phyloP scores from a whole-genome alignment of 2,888 invertebrate species.

The Tuta absoluta region DNA sequence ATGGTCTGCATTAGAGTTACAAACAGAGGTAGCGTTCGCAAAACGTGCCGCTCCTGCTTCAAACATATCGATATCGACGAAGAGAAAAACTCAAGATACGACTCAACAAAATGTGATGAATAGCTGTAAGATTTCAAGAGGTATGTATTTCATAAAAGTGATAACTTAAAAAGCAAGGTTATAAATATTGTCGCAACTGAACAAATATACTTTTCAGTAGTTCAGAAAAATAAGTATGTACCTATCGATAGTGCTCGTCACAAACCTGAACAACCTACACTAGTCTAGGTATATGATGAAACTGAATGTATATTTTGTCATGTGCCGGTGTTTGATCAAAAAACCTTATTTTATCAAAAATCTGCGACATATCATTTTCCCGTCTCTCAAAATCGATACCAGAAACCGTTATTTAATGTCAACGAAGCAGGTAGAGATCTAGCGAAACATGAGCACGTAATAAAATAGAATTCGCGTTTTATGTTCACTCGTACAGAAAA shows the following conservation, averaged over 20 bases:
- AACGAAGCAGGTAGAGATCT: slow-evolving; percentile 49
- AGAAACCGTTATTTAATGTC: slow-evolving; percentile 38
- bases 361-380: neutral
- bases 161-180: no score
- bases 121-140: no score
- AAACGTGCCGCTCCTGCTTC: slow-evolving; percentile 43
- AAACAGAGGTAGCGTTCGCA: slow-evolving; percentile 53
- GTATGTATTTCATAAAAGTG: no score
- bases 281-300: no score
- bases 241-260: no score
- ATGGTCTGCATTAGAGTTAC: slow-evolving; percentile 45
- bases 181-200: no score
- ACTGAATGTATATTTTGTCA: no score
- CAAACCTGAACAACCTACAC: no score
- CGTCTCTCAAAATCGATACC: slow-evolving; percentile 27
- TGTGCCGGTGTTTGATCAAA: no score
- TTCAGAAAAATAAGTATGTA: no score
- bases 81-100: neutral
- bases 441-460: slow-evolving; percentile 51
- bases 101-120: no score
- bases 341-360: neutral
- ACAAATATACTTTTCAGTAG: no score
- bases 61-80: slow-evolving; percentile 1
- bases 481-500: neutral
- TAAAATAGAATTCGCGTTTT: neutral